These are phyloP conservation scores for Menura novaehollandiae DNA, from an alignment of 2,113 vertebrate species.

Conservation along the genomic window DNA sequence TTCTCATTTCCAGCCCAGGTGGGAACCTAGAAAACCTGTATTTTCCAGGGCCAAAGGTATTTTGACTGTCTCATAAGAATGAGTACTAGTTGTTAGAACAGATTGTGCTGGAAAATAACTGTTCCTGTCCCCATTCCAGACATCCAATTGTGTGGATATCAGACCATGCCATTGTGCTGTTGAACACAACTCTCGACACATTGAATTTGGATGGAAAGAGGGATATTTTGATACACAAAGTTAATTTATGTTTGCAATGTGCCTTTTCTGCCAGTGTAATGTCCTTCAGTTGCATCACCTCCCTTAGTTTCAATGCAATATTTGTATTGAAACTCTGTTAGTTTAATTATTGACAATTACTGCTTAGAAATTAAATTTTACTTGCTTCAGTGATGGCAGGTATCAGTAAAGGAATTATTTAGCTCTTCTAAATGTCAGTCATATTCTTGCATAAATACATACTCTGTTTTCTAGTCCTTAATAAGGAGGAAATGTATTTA, in stretches of 20 bases:
- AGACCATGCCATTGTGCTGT: not conserved
- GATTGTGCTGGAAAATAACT: not conserved
- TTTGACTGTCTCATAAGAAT: not conserved
- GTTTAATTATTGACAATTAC: not conserved
- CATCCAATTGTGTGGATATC: not conserved
- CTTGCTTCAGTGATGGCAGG: not conserved
- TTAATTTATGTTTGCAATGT: not conserved
- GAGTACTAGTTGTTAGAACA: not conserved
- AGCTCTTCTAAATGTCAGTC: not conserved
- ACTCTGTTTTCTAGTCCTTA: not conserved
- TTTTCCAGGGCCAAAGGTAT: not conserved
- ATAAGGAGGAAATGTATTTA: not conserved
- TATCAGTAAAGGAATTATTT: not conserved
- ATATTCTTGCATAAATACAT: not conserved
- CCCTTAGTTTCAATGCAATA: not conserved
- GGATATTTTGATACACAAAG: not conserved
- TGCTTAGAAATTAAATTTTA: not conserved
- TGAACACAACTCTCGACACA: not conserved
- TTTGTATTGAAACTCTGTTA: not conserved
- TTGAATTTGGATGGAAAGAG: not conserved
- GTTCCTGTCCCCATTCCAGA: not conserved
- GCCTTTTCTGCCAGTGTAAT: not conserved
- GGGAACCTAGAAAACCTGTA: rapidly evolving
- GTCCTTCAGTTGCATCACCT: rapidly evolving
- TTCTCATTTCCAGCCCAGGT: not conserved